Evolutionary conservation across 1,140 invertebrate species (phyloP).

Genomic region (Muscidifurax raptorellus): DNA sequence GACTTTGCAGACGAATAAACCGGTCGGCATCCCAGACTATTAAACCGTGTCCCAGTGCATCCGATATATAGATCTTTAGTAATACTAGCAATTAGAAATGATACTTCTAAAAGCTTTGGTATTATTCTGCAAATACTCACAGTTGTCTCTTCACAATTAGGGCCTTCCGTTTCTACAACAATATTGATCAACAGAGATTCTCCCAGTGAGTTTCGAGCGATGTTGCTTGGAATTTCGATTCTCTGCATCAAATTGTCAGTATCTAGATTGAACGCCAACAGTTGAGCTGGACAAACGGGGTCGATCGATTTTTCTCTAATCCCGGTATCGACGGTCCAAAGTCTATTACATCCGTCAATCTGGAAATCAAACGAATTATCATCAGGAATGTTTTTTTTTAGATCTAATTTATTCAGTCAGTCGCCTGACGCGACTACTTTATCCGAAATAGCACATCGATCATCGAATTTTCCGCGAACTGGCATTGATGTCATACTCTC

Average conservation of each 20-base stretch:
- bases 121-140: not conserved
- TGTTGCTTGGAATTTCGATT: conserved; percentile 1
- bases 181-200: not conserved
- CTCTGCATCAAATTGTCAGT: not conserved
- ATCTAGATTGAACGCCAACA: not conserved
- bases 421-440: not conserved
- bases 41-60: not conserved
- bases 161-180: not conserved
- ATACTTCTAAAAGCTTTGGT: not conserved
- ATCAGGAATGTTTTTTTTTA: not conserved
- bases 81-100: too few species aligned
- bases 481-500: not conserved
- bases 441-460: not conserved
- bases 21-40: not conserved
- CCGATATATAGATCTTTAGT: not conserved
- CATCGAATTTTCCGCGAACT: not conserved
- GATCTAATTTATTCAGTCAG: not conserved
- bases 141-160: conserved; percentile 7
- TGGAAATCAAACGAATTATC: not conserved
- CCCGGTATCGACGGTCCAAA: conserved; percentile 22
- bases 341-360: conserved; percentile 16
- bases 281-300: not conserved
- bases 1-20: not conserved
- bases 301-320: not conserved
- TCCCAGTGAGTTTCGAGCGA: not conserved